phyloP scores from a whole-genome alignment of 2,113 vertebrate genomes.

The Sialia sialis region DNA sequence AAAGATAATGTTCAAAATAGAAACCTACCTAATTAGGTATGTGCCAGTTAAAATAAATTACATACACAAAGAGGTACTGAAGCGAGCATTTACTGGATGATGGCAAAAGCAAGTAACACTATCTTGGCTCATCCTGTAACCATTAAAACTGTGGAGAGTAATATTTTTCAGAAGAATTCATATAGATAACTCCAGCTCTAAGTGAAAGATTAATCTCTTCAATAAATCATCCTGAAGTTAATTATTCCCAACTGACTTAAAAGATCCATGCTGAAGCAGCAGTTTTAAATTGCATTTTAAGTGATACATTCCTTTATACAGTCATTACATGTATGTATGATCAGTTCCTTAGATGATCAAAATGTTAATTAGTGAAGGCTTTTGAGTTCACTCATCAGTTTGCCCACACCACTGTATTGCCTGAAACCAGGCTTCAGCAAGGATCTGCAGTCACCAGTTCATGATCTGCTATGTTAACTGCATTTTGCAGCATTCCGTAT shows the following conservation, averaged over 20 bases:
- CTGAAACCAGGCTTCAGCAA: background rate
- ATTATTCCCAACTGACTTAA: conserved; percentile 16
- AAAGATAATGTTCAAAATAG: background rate
- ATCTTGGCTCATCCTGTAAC: background rate
- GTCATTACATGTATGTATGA: background rate
- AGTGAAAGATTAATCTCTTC: conserved; percentile 16
- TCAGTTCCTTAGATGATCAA: background rate
- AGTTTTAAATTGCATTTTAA: conserved; percentile 23
- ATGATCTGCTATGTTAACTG: background rate
- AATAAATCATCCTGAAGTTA: conserved; percentile 32
- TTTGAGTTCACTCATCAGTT: background rate
- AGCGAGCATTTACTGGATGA: accelerated
- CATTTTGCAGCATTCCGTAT: background rate
- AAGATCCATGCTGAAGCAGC: conserved; percentile 7
- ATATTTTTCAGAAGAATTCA: background rate
- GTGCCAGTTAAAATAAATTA: background rate
- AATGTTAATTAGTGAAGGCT: background rate
- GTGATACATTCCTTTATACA: background rate
- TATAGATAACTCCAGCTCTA: conserved; percentile 1
- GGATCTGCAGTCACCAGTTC: background rate
- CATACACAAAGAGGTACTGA: background rate
- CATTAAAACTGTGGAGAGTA: background rate
- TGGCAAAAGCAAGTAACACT: background rate
- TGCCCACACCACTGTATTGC: background rate
- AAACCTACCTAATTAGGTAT: background rate